phyloP scores from a whole-genome alignment of 1,140 invertebrate species.

The Protaetia brevitarsis region DNA sequence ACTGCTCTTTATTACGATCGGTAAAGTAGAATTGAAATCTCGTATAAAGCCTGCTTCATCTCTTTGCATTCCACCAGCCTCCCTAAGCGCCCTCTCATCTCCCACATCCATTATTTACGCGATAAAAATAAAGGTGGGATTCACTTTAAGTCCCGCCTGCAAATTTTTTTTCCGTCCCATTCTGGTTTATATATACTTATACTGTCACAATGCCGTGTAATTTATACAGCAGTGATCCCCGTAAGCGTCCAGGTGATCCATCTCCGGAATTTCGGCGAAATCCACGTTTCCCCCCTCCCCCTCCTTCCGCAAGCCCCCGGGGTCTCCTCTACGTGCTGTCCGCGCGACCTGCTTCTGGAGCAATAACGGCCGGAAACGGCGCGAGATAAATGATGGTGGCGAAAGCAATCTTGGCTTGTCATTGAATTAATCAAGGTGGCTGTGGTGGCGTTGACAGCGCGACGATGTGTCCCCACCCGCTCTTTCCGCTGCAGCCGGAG shows the following conservation, averaged over 20 bases:
- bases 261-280: background rate
- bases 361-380: background rate
- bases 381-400: background rate
- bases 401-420: slow-evolving; percentile 20
- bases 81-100: background rate
- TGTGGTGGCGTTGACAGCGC: background rate
- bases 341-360: background rate
- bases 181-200: background rate
- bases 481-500: too few relatives aligned
- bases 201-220: slow-evolving; percentile 6
- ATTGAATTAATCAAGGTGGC: slow-evolving; percentile 18
- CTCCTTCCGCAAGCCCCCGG: background rate
- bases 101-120: slow-evolving; percentile 1
- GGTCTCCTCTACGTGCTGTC: background rate
- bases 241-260: slow-evolving; percentile 3
- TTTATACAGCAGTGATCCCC: slow-evolving; percentile 1
- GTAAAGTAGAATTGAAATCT: too few relatives aligned
- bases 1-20: too few relatives aligned
- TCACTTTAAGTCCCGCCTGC: background rate
- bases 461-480: too few relatives aligned
- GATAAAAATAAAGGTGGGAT: slow-evolving; percentile 2
- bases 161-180: background rate
- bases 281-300: background rate
- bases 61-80: too few relatives aligned
- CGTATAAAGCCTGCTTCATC: too few relatives aligned